Percentiles rank a stretch among this genome's conserved stretches.
These are phyloP conservation scores for Phoronis australis DNA, from an alignment of 2,888 invertebrate species.

Conservation along the genomic window DNA sequence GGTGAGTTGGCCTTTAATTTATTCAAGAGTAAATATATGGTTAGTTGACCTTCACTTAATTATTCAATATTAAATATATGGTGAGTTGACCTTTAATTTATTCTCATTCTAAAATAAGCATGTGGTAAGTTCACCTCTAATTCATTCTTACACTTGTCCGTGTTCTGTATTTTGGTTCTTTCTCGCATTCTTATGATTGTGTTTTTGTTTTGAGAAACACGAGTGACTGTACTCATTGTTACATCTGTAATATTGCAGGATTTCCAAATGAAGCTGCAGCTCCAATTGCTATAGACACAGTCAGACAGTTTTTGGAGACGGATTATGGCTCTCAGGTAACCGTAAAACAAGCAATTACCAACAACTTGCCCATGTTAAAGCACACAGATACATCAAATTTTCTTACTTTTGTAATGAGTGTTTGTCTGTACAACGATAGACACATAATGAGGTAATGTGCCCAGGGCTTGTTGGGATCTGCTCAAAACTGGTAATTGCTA, in stretches of 20 bases:
- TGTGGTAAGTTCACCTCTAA: no score
- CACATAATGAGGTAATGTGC: no score
- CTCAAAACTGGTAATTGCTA: no score
- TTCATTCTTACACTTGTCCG: not conserved
- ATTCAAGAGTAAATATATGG: not conserved
- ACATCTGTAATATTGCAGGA: constrained; percentile 52
- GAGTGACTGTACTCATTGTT: no score
- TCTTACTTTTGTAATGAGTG: no score
- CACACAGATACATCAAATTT: no score
- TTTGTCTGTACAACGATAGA: no score
- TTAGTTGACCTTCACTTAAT: constrained; percentile 73
- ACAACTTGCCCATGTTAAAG: no score
- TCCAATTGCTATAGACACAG: constrained; percentile 65
- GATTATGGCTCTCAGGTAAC: constrained; percentile 12
- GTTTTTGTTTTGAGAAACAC: not conserved
- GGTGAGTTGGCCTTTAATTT: not conserved
- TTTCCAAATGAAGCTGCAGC: constrained; percentile 77
- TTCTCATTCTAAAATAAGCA: no score
- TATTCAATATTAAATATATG: constrained; percentile 85
- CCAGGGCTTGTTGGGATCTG: no score
- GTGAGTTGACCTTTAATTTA: constrained; percentile 50
- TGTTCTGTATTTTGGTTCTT: not conserved
- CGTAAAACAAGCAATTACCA: no score
- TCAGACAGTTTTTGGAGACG: constrained; percentile 63
- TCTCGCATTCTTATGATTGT: not conserved